Conservation (phyloP, 1,140 invertebrate species). For the Phymorhynchus buccinoides region DNA sequence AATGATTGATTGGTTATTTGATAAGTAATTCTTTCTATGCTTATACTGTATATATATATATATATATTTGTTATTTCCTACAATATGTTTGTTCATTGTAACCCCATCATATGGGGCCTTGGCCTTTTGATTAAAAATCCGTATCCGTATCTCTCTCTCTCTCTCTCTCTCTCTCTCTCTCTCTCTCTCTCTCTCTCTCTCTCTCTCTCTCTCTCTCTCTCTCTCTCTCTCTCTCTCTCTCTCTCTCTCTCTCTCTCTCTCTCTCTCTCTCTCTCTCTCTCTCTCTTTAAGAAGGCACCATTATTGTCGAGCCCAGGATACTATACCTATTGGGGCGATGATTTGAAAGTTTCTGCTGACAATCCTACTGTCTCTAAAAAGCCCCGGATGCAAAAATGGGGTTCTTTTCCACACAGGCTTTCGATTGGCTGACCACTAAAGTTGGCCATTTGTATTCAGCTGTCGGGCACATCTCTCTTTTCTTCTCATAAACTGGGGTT, state of each 20-base stretch:
- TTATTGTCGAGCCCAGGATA: too few species aligned
- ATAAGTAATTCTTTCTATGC: too few species aligned
- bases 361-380: neutral
- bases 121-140: too few species aligned
- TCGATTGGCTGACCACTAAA: conserved; percentile 5
- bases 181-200: conserved; percentile 8
- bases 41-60: too few species aligned
- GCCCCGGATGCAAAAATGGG: neutral
- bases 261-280: neutral
- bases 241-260: neutral
- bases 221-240: neutral
- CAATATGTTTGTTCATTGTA: too few species aligned
- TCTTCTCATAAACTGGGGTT: neutral
- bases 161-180: conserved; percentile 9
- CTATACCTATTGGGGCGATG: neutral
- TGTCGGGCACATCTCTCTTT: neutral
- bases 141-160: conserved; percentile 24
- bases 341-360: neutral
- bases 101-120: too few species aligned
- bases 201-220: neutral
- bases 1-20: too few species aligned
- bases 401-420: neutral
- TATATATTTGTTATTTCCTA: too few species aligned
- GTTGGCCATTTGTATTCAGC: neutral
- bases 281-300: neutral